Base-by-base conservation (phyloP, 2,888 invertebrate genomes). In the Gortyna flavago region DNA sequence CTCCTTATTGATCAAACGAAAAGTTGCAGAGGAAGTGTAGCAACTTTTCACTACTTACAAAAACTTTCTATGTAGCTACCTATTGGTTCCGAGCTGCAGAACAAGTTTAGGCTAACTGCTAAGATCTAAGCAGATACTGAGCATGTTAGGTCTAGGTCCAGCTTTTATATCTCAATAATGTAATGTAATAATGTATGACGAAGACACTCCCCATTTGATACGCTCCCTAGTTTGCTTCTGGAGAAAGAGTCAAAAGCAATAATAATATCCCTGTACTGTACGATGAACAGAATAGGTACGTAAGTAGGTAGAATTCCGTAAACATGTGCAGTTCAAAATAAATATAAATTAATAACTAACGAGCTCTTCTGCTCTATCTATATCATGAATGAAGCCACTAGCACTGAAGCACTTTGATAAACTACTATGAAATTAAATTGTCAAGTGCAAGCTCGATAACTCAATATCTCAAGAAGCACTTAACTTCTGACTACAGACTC, bases 61-160 rank as follows among this genome's bases (percentile, higher is more conserved):
- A 76, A 76, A 82, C 84, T 85, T 85, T 85, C 84, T 82, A 82
- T 78, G 64, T 35, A 2, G 35, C 2, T 35, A 35, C 2, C 2
- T 71, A 68, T 57, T 75, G 66, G 74, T 75, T 62, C 51, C 9
- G 29, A 74, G 75, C 48, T 54, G 38, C 65, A 72, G 72, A 72
- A 78, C 84, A 75, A 74, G 84, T 83, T 80, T 57, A 66, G 62
- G 51, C n/a, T 61, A 61, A 74, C 11, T 71, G 35, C 32, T 61
- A 57, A 72, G 18, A 71, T 32, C 66, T 74, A 69, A 66, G 38
- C 67, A 67, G 25, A 4, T 35, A 70, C 29, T 41, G 35, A 71
- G 29, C 13, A 16, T 44, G 61, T 51, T 29, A 61, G 48, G 25
- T 38, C 35, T 54, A 11, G 25, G 65, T 48, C 9, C 29, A 51